phyloP scores from a whole-genome alignment of 2,113 vertebrate species.

The Rousettus leschenaultii region DNA sequence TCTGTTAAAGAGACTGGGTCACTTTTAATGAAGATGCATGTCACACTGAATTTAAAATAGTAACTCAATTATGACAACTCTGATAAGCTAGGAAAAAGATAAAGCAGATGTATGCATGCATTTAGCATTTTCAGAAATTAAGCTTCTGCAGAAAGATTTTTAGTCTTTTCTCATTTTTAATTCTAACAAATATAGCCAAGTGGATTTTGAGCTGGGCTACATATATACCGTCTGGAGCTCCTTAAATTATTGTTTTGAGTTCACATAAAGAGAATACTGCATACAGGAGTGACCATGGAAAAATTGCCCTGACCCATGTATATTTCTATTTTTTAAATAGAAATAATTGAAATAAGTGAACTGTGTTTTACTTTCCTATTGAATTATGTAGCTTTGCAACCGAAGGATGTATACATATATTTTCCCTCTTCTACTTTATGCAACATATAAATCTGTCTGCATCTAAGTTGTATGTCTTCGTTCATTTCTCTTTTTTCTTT shows the following conservation, averaged over 20 bases:
- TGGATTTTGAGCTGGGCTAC: not conserved
- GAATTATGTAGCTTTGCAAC: not conserved
- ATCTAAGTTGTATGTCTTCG: not conserved
- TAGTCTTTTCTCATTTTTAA: not conserved
- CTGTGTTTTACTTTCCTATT: not conserved
- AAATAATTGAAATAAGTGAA: conserved; percentile 29
- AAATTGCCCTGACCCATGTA: not conserved
- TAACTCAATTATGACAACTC: not conserved
- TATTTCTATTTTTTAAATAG: not conserved
- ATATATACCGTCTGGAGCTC: not conserved
- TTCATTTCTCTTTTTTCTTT: not conserved
- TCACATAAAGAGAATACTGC: conserved; percentile 11
- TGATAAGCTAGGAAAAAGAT: not conserved
- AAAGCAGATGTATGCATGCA: not conserved
- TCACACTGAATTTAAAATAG: not conserved
- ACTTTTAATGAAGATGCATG: not conserved
- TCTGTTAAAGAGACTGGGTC: not conserved
- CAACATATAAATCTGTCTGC: not conserved
- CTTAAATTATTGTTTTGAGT: conserved; percentile 15
- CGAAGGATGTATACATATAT: not conserved
- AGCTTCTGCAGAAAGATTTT: not conserved
- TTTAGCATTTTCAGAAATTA: not conserved
- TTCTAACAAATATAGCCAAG: not conserved
- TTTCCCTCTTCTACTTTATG: not conserved
- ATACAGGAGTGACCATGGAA: not conserved